Percentiles rank a stretch among this genome's conserved stretches.
Conservation (phyloP, 1,140 invertebrate species). For the Cheumatopsyche charites region DNA sequence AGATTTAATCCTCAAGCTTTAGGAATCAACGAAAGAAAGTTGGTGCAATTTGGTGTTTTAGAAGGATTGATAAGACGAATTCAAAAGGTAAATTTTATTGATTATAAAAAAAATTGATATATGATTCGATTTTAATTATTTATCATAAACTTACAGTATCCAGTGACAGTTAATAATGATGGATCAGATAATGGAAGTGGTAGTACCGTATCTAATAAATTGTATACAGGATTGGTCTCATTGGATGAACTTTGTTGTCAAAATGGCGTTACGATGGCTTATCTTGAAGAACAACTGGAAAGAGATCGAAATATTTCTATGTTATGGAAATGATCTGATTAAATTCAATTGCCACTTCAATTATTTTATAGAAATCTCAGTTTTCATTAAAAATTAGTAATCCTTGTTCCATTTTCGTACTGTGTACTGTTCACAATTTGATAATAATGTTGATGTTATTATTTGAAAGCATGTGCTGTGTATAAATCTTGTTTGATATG, state of each 20-base stretch:
- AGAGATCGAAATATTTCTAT: slow-evolving; percentile 78
- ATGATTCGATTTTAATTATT: slow-evolving; percentile 31
- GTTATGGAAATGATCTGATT: slow-evolving; percentile 70
- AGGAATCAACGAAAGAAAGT: slow-evolving; percentile 77
- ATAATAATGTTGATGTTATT: background rate
- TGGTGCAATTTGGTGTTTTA: slow-evolving; percentile 86
- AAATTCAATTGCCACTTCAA: too few relatives aligned
- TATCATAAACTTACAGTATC: slow-evolving; percentile 57
- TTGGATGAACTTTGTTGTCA: slow-evolving; percentile 87
- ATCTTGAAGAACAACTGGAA: slow-evolving; percentile 83
- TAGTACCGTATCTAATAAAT: slow-evolving; percentile 53
- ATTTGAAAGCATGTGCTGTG: background rate
- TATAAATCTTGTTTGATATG: too few relatives aligned
- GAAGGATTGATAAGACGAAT: slow-evolving; percentile 82
- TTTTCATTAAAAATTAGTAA: background rate
- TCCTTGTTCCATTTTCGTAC: background rate
- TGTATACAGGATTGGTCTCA: slow-evolving; percentile 77
- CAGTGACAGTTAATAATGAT: slow-evolving; percentile 59
- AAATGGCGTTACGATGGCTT: slow-evolving; percentile 71
- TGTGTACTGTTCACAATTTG: background rate
- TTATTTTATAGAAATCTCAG: background rate
- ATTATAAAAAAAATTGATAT: too few relatives aligned
- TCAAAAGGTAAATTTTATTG: slow-evolving; percentile 65
- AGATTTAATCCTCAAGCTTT: slow-evolving; percentile 76
- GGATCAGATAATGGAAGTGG: slow-evolving; percentile 47